Conservation (phyloP, 1,140 invertebrate genomes). For the Berghia stephanieae region DNA sequence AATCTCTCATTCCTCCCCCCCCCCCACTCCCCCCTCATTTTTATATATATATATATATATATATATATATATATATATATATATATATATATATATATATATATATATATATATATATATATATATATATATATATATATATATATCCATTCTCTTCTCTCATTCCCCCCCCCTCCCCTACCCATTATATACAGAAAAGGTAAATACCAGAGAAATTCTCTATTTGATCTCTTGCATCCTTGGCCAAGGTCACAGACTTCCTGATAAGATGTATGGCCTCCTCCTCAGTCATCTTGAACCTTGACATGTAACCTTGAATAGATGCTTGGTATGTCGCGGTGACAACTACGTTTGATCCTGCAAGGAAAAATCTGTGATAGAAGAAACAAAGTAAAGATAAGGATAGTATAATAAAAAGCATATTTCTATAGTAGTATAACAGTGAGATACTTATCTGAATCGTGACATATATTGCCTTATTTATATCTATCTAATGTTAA, state of each 20-base stretch:
- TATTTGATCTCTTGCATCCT: conserved; percentile 34
- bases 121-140: background rate
- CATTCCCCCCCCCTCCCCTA: background rate
- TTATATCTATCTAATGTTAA: background rate
- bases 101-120: too few species aligned
- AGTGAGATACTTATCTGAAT: background rate
- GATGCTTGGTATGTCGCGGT: conserved; percentile 91
- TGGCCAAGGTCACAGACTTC: conserved; percentile 54
- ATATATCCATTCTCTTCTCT: background rate
- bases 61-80: too few species aligned
- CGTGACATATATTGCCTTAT: background rate
- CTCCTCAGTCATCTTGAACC: conserved; percentile 73
- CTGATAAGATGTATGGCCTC: conserved; percentile 77
- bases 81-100: too few species aligned
- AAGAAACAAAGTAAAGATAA: background rate
- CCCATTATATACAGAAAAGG: background rate
- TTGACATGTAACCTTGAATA: conserved; percentile 78
- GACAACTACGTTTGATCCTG: conserved; percentile 84
- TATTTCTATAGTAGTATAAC: too few species aligned
- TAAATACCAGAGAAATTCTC: conserved; percentile 31
- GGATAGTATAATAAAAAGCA: too few species aligned
- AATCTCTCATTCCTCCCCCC: too few species aligned
- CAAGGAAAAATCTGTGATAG: conserved; percentile 67
- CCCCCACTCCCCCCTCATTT: too few species aligned
- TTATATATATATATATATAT: too few species aligned